Evolutionary conservation across 35 echinoderm and acorn worm species (phyloP).

Genomic region (Lytechinus pictus): DNA sequence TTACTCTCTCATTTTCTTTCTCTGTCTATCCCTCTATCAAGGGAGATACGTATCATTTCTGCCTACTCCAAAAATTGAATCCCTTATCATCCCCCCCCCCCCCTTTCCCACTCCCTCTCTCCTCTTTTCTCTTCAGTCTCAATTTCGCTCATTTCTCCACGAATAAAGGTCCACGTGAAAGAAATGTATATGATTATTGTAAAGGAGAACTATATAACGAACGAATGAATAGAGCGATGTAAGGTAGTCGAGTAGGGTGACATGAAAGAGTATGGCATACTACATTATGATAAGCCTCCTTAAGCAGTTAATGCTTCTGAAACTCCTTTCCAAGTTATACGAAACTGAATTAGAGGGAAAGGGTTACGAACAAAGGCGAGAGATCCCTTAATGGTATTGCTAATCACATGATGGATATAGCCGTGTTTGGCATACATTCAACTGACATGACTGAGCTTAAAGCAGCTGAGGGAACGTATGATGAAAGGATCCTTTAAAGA

Average conservation of each 20-base stretch:
- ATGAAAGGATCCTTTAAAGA: neutral
- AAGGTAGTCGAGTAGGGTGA: neutral
- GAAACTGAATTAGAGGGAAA: neutral
- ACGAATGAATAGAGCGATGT: neutral
- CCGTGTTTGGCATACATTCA: neutral
- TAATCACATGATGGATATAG: neutral
- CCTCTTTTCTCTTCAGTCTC: neutral
- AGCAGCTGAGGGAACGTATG: neutral
- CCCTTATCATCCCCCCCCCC: no score
- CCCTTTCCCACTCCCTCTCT: neutral
- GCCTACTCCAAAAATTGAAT: no score
- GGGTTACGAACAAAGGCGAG: neutral
- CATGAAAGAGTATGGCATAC: neutral
- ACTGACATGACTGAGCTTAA: neutral
- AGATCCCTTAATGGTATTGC: neutral
- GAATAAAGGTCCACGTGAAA: no score
- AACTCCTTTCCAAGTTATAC: neutral
- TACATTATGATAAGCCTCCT: neutral
- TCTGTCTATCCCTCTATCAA: no score
- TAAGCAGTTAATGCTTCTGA: neutral
- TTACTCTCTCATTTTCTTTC: no score
- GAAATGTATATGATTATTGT: no score
- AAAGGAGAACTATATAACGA: neutral
- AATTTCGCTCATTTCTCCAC: neutral
- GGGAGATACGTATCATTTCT: no score